Evolutionary conservation across 2,113 vertebrate genomes (phyloP), one percentile per base, ranked within the genome.

Genomic region (Anarrhichthys ocellatus): DNA sequence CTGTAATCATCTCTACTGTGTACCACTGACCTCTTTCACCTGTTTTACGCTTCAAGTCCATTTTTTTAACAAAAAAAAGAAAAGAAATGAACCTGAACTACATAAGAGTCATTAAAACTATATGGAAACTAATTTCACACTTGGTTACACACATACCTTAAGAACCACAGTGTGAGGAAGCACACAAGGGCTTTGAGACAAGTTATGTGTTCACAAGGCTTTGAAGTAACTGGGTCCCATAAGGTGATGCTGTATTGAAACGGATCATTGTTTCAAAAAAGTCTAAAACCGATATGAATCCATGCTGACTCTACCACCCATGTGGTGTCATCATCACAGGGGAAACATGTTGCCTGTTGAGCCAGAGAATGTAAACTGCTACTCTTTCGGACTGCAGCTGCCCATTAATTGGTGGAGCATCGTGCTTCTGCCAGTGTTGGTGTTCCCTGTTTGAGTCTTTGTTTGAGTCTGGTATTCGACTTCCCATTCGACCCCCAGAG

Each of bases 61-160:
- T 73, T 82, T 82, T 88, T 80, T 44, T 15, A 46, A 46, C 3
- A 54, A 54, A 54, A 71, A 59, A 58, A 29, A 29, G 29, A 29
- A 29, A 29, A 32, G 14, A 32, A 84, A 74, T 46, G 10, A 44
- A 67, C 48, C 48, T 50, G 1, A 38, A 84, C 46, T 69, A 82
- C 71, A 82, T 50, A 67, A 70, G 64, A 22, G 27, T 38, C 76
- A 61, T 81, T 77, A 80, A 78, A 86, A 69, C 24, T 62, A 65
- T 62, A 70, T 86, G 80, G 66, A 80, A 86, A 54, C 63, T 82
- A 80, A 86, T 88, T 81, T 88, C 80, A 83, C 77, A 83, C 44
- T 88, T 78, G 73, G 83, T 67, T 56, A 56, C 76, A 73, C 80
- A 65, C 80, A 83, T 66, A 83, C 80, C 68, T 86, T 83, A 68